phyloP scores from a whole-genome alignment of 2,797 vertebrate species.

The Vespertilio murinus region DNA sequence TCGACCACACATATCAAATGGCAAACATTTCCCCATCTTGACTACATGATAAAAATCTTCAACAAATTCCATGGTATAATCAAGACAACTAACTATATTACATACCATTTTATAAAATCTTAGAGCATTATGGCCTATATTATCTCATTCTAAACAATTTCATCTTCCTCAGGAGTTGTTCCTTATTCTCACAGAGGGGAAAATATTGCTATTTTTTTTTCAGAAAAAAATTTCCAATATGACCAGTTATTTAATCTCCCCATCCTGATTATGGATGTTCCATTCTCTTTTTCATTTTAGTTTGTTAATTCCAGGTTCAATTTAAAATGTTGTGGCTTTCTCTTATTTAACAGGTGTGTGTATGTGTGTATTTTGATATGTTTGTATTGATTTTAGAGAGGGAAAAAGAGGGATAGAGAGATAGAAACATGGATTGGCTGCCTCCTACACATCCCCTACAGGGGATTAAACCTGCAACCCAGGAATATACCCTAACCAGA shows the following conservation, averaged over 20 bases:
- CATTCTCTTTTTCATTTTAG: background rate
- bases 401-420: too few species aligned
- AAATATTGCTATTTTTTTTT: conserved; percentile 22
- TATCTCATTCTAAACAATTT: background rate
- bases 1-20: background rate
- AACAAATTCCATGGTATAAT: background rate
- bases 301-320: conserved; percentile 6
- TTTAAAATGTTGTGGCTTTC: background rate
- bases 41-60: background rate
- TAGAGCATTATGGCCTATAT: background rate
- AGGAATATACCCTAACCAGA: too few species aligned
- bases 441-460: too few species aligned
- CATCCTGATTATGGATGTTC: background rate
- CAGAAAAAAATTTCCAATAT: background rate
- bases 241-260: background rate
- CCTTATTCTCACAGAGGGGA: background rate
- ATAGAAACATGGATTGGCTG: too few species aligned
- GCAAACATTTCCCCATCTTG: background rate
- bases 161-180: background rate
- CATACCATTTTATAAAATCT: background rate
- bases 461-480: too few species aligned
- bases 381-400: too few species aligned
- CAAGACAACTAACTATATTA: background rate
- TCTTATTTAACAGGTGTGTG: background rate
- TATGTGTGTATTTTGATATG: too few species aligned